Base-by-base conservation (phyloP, 2,797 vertebrate species). In the Manis pentadactyla region DNA sequence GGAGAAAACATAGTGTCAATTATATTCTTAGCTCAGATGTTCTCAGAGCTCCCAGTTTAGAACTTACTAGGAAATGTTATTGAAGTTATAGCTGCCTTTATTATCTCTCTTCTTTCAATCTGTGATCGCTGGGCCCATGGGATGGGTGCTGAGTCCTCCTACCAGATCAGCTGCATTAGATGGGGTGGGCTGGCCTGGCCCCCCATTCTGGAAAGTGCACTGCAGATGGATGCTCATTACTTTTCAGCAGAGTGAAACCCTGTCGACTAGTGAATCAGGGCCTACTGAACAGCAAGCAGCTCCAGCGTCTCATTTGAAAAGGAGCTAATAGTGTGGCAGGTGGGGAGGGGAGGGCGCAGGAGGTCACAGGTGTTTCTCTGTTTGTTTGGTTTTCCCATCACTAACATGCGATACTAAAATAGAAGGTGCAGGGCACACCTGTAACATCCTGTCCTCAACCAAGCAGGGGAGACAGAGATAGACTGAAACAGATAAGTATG, bases 91-190 rank as follows among this genome's bases (percentile, higher is more conserved):
- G 4, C n/a, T 66, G 34, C 15, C 42, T 83, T 90, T 71, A 8
- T 46, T n/a, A 39, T 55, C 15, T 27, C 27, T 86, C 34, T 39
- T 61, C 34, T 61, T 55, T 42, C n/a, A 68, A 19, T 86, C 21
- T 39, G 0, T 86, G 68, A 25, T 2, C 19, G 29, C 34, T 57
- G 23, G 42, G 21, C 39, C 66, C 23, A 0, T 1, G 2, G 2
- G 7, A 4, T 73, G 19, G n/a, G 39, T 31, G 15, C 18, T 23
- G 27, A 29, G 1, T 11, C 34, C 27, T 82, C 23, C 37, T 11
- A n/a, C 31, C 7, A n/a, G 31, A 61, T 51, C 19, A 37, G 1
- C 1, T 49, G 6, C 9, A 19, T 17, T 46, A 37, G n/a, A n/a
- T 78, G 51, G 17, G 0, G 68, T 11, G 31, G 46, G 42, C 75